These are phyloP conservation scores for Myotis findleyi DNA, from an alignment of 2,797 vertebrate genomes.

Conservation along the genomic window DNA sequence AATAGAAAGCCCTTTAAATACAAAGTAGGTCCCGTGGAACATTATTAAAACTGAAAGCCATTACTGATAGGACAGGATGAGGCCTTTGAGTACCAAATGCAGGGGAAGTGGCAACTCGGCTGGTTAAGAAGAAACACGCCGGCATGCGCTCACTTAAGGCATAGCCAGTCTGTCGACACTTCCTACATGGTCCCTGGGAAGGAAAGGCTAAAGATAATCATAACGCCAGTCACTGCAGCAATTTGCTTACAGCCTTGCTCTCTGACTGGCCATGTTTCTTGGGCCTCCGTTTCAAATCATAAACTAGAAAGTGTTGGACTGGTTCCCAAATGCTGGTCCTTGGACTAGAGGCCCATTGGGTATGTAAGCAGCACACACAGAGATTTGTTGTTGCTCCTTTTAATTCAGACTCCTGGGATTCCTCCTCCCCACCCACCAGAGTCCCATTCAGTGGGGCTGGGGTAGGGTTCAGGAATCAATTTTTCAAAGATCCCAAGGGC, in stretches of 20 bases:
- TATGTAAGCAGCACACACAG: background rate
- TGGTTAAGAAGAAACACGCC: background rate
- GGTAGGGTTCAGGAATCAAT: background rate
- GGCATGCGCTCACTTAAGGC: background rate
- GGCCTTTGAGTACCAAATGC: background rate
- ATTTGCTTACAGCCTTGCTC: background rate
- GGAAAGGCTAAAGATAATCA: slow-evolving; percentile 6
- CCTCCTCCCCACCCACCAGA: background rate
- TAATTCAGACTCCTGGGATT: background rate
- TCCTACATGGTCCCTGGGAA: background rate
- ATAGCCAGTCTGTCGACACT: background rate
- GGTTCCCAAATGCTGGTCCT: background rate
- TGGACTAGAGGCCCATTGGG: background rate
- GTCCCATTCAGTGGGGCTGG: background rate
- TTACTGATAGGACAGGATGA: slow-evolving; percentile 13
- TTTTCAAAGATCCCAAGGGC: background rate
- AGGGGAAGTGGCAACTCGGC: background rate
- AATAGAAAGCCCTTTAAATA: slow-evolving; percentile 73
- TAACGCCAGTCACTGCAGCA: background rate
- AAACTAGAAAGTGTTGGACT: background rate
- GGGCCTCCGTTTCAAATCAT: background rate
- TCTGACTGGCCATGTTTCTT: background rate
- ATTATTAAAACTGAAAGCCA: background rate
- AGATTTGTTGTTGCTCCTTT: background rate
- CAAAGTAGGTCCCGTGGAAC: slow-evolving; percentile 29